These are phyloP conservation scores for Chrysocyon brachyurus DNA, from an alignment of 2,797 vertebrate genomes.

Conservation along the genomic window DNA sequence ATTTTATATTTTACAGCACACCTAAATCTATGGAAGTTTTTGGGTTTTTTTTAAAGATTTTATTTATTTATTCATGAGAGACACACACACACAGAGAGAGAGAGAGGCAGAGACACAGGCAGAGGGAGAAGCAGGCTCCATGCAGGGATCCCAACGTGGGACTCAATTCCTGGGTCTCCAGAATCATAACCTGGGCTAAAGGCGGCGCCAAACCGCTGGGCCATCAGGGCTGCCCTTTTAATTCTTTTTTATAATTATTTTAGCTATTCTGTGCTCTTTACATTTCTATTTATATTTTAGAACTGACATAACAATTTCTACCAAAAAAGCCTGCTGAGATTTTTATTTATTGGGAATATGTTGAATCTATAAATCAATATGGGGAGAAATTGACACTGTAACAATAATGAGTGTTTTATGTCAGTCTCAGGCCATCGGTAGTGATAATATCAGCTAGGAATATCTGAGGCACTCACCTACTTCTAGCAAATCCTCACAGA, in stretches of 20 bases:
- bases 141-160: no score
- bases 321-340: not conserved
- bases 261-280: not conserved
- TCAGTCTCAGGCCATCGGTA: not conserved
- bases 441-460: not conserved
- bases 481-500: not conserved
- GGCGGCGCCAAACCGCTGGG: no score
- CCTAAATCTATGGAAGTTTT: not conserved
- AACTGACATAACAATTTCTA: not conserved
- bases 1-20: conserved; percentile 3
- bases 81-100: no score
- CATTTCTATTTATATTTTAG: conserved; percentile 31
- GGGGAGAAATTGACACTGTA: not conserved
- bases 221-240: no score
- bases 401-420: not conserved
- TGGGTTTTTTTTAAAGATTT: no score
- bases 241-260: conserved; percentile 21
- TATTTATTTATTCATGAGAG: no score
- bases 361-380: not conserved
- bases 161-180: no score
- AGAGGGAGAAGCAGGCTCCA: no score
- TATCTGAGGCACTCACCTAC: not conserved
- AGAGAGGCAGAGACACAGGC: no score
- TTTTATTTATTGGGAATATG: not conserved
- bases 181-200: no score